Percentiles rank a stretch among this genome's conserved stretches.
These are phyloP conservation scores for Saxidomus purpurata DNA, from an alignment of 1,140 invertebrate genomes.

Conservation along the genomic window DNA sequence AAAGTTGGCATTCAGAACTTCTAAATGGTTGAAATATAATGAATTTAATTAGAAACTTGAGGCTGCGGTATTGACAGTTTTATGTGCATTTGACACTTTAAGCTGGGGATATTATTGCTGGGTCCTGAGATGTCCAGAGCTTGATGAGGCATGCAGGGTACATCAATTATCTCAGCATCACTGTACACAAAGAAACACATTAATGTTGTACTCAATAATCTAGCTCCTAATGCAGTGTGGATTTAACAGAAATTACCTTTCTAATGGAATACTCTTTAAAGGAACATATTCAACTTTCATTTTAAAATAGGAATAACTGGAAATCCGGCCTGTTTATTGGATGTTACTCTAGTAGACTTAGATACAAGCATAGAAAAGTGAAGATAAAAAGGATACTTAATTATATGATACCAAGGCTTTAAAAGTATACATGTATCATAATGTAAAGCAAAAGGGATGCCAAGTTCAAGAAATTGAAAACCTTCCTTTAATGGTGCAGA, in stretches of 20 bases:
- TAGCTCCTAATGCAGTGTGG: neutral
- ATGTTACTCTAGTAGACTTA: too few relatives aligned
- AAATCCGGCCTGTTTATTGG: too few relatives aligned
- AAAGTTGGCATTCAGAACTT: neutral
- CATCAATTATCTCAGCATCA: neutral
- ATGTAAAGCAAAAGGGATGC: too few relatives aligned
- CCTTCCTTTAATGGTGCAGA: neutral
- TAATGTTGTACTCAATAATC: constrained; percentile 25
- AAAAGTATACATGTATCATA: too few relatives aligned
- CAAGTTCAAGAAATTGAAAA: too few relatives aligned
- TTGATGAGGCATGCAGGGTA: neutral
- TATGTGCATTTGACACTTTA: neutral
- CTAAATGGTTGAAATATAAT: neutral
- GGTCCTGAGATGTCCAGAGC: neutral
- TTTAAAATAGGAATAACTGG: too few relatives aligned
- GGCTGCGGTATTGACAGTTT: neutral
- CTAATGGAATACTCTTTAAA: neutral
- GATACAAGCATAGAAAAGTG: too few relatives aligned
- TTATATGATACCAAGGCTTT: too few relatives aligned
- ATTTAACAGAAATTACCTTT: neutral
- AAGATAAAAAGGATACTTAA: too few relatives aligned
- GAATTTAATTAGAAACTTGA: neutral
- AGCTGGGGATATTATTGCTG: neutral
- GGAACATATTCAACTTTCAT: neutral
- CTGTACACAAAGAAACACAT: neutral